phyloP scores from a whole-genome alignment of 2,888 invertebrate species.

The Aproaerema taeniolella region DNA sequence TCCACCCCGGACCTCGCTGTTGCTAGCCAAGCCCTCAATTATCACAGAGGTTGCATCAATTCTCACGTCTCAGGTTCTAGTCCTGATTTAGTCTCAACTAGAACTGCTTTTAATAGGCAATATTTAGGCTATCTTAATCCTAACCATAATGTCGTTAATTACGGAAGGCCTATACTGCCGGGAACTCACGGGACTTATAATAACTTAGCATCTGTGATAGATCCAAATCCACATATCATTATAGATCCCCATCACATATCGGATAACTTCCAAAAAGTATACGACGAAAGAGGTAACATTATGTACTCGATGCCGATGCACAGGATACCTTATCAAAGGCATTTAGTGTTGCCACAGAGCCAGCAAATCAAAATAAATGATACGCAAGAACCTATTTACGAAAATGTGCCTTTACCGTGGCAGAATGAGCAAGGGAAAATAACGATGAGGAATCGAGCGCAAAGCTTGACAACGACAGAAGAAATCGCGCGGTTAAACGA shows the following conservation, averaged over 20 bases:
- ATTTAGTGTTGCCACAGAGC: conserved; percentile 71
- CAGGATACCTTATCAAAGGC: conserved; percentile 56
- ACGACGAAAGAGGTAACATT: conserved; percentile 79
- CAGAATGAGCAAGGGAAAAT: conserved; percentile 50
- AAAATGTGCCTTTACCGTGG: conserved; percentile 87
- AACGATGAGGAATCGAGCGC: conserved; percentile 72
- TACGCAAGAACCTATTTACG: conserved; percentile 86
- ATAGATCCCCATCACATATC: conserved; percentile 77
- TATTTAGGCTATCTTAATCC: conserved; percentile 57
- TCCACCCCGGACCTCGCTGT: conserved; percentile 91
- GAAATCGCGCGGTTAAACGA: conserved; percentile 72
- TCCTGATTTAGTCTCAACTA: conserved; percentile 86
- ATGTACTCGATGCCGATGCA: conserved; percentile 80
- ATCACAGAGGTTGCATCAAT: conserved; percentile 63
- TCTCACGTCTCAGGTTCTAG: conserved; percentile 85
- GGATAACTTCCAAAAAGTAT: conserved; percentile 78
- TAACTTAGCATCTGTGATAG: conserved; percentile 80
- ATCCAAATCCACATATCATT: conserved; percentile 71
- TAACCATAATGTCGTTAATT: conserved; percentile 48
- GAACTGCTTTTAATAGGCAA: conserved; percentile 77
- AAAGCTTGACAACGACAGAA: conserved; percentile 84
- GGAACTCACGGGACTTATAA: conserved; percentile 84
- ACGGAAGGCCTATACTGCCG: conserved; percentile 52
- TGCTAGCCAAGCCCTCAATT: conserved; percentile 78
- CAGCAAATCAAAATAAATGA: conserved; percentile 52